Conservation (phyloP, 2,113 vertebrate species). For the Prietella phreatophila region DNA sequence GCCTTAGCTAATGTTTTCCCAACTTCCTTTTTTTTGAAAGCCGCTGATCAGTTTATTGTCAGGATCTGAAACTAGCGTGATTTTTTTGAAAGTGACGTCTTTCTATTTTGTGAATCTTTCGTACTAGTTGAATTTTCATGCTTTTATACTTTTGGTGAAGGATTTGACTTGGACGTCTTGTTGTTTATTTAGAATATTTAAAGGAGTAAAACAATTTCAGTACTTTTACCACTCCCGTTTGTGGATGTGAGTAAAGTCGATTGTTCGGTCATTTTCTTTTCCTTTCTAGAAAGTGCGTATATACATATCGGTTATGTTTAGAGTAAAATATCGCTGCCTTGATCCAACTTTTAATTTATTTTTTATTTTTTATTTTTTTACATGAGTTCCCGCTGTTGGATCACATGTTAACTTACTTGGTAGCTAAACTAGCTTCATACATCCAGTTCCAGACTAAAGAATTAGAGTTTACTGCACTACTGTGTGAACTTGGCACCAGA, state of each 20-base stretch:
- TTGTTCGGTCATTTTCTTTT: background rate
- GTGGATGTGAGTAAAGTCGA: background rate
- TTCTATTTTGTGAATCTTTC: background rate
- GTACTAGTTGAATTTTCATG: background rate
- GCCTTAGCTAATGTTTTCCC: background rate
- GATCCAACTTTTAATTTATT: background rate
- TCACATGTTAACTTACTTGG: background rate
- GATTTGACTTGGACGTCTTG: background rate
- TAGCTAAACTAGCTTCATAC: background rate
- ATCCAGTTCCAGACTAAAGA: background rate
- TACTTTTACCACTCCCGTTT: background rate
- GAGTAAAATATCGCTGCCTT: background rate
- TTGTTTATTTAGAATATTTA: background rate
- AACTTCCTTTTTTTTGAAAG: background rate
- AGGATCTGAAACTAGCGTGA: background rate
- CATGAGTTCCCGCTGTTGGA: background rate
- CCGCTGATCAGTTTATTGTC: background rate
- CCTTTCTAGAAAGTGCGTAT: background rate
- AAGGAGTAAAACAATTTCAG: background rate
- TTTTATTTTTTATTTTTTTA: background rate
- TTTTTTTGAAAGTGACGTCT: background rate
- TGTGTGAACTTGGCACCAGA: background rate
- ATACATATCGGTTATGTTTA: background rate
- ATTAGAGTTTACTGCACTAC: background rate
- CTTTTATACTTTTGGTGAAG: background rate